Base-by-base conservation (phyloP, 2,888 invertebrate genomes). In the Cephalotes varians region DNA sequence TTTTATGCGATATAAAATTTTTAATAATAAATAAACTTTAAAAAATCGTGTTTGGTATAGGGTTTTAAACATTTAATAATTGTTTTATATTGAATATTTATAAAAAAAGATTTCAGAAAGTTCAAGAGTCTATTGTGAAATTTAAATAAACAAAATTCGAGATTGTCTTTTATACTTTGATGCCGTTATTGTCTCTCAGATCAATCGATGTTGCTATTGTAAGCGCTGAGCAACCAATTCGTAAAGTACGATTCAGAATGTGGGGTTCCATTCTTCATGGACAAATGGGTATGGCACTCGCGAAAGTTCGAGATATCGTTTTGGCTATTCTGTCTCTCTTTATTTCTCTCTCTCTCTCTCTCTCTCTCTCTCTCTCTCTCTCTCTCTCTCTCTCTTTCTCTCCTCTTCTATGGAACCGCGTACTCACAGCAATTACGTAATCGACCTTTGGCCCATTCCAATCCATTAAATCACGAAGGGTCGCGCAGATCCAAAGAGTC, bases 381-480 rank as follows among this genome's bases (percentile, higher is more conserved):
- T 76, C 73, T n/a, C 28, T 60, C 28, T 18, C 40, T 62, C 65
- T 25, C 54, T 49, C 40, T 37, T 58, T 67, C 47, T 69, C 49
- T 51, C 67, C 49, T 49, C 62, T 64, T 80, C 72, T 49, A 73
- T 82, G 15, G 58, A 62, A 62, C 81, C 76, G 65, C 79, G 82
- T 82, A 84, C 82, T 88, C 81, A 64, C 69, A 67, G 88, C 89
- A 92, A 92, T 91, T 91, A 92, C 88, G 87, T 90, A 88, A 87
- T 91, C 87, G 90, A 87, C 85, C 91, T 90, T 87, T 84, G 86
- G 85, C 88, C 87, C 86, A 87, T 91, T 86, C 86, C 89, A 88
- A 89, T 89, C 88, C 88, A 90, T 91, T 88, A 86, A 87, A 81
- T 85, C 87, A 81, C 85, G 83, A 81, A 90, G 82, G 86, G 90